Conservation (phyloP, 1,140 invertebrate species). For the Drosophila rhopaloa region DNA sequence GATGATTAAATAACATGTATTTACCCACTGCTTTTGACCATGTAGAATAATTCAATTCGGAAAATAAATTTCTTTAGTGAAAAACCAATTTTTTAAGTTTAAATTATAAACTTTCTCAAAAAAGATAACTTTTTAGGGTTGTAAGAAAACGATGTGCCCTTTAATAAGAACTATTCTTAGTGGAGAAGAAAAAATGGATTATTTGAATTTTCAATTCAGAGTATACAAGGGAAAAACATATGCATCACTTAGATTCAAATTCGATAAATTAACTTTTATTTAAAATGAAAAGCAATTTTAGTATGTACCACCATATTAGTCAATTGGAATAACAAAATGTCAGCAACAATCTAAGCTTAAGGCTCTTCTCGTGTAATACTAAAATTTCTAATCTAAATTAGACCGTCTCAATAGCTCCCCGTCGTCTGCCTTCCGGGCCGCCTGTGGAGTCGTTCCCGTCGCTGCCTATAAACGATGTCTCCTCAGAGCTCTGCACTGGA, state of each 20-base stretch:
- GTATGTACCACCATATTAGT: constrained; percentile 26
- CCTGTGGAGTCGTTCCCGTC: constrained; percentile 53
- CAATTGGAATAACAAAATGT: constrained; percentile 64
- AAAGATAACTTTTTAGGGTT: too few relatives aligned
- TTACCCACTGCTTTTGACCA: too few relatives aligned
- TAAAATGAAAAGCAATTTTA: constrained; percentile 43
- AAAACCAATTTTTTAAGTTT: too few relatives aligned
- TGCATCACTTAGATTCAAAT: constrained; percentile 18
- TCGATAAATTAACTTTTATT: constrained; percentile 63
- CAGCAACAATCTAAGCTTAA: constrained; percentile 63
- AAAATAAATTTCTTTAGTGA: too few relatives aligned
- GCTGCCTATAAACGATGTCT: constrained; percentile 90
- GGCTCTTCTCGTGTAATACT: constrained; percentile 38
- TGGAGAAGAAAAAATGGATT: too few relatives aligned
- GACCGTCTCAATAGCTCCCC: constrained; percentile 88
- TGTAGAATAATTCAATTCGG: too few relatives aligned
- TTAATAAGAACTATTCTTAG: too few relatives aligned
- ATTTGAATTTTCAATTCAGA: too few relatives aligned
- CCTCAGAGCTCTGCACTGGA: constrained; percentile 86
- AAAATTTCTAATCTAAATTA: constrained; percentile 69
- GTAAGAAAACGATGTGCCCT: too few relatives aligned
- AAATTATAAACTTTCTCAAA: too few relatives aligned
- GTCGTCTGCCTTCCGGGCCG: constrained; percentile 78
- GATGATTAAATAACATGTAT: too few relatives aligned
- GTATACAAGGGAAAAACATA: background rate